Evolutionary conservation across 2,797 vertebrate species (phyloP), one percentile per base, ranked within the genome.

Genomic region (Acanthornis magna): DNA sequence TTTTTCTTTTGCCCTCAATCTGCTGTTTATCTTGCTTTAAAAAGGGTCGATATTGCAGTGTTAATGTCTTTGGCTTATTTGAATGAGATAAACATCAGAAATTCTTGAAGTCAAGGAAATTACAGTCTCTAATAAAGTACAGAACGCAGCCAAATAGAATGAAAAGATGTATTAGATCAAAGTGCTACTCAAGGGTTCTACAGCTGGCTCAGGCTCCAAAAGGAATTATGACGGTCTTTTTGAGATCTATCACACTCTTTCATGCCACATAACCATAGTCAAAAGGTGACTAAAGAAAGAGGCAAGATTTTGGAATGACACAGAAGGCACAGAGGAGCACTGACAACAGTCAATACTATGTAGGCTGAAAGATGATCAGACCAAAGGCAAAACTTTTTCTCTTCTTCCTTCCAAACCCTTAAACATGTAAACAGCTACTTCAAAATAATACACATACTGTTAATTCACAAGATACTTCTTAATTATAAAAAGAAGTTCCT

Each of bases 31-130:
- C 29, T 60, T 87, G 29, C 42, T 71, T 80, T 73, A n/a, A 47
- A 91, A 74, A 71, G 7, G 27, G 18, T 79, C 0, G 0, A 16
- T 45, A 71, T 48, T 89, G 19, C 60, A 75, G 15, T 15, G 36
- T 40, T 81, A 67, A 63, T 58, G n/a, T 71, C 70, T 83, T 85
- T 74, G 43, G n/a, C 54, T 94, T 89, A 91, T 79, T 90, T 78
- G 73, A 61, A 91, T 82, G 83, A 96, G 77, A 93, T 71, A 91
- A 95, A 58, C 51, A 89, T 82, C 70, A 74, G 30, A 83, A 88
- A 68, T 53, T 88, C 83, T 93, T 93, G 13, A 93, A 91, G 80
- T 72, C 47, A 94, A 97, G 62, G 53, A 92, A 82, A 90, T 82
- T 78, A 78, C 18, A 62, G 48, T 36, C 54, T 84, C 62, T 93